phyloP scores from a whole-genome alignment of 1,140 invertebrate genomes.

The Varroa destructor region DNA sequence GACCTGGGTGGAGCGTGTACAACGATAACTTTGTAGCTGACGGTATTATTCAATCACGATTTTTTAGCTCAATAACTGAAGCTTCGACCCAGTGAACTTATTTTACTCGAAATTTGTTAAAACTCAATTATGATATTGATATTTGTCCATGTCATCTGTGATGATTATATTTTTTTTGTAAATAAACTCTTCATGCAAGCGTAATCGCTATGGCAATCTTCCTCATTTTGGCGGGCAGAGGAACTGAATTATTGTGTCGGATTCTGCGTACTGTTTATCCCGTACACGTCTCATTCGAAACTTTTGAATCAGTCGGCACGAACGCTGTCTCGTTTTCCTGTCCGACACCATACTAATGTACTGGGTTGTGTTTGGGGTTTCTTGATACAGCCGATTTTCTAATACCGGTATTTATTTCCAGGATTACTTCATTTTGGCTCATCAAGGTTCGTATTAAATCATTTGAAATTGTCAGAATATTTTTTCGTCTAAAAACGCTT shows the following conservation, averaged over 20 bases:
- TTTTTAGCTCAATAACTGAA: no score
- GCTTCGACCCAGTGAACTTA: no score
- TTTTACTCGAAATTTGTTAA: no score
- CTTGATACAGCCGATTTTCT: background rate
- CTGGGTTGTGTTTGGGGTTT: background rate
- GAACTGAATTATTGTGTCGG: background rate
- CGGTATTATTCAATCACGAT: no score
- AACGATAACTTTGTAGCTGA: no score
- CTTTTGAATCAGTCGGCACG: background rate
- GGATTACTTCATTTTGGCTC: background rate
- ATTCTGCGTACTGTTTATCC: background rate
- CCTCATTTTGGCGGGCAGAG: conserved; percentile 14
- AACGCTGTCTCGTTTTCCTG: background rate
- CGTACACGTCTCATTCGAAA: background rate
- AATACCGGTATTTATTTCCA: background rate
- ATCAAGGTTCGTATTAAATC: background rate
- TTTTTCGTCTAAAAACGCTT: no score
- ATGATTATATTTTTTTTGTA: no score
- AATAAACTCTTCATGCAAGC: background rate
- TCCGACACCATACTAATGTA: background rate
- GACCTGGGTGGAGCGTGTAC: no score
- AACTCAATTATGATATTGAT: no score
- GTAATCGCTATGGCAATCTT: background rate
- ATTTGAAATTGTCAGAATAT: no score
- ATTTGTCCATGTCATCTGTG: no score